Base-by-base conservation (phyloP, 2,113 vertebrate genomes). In the Eira barbara region DNA sequence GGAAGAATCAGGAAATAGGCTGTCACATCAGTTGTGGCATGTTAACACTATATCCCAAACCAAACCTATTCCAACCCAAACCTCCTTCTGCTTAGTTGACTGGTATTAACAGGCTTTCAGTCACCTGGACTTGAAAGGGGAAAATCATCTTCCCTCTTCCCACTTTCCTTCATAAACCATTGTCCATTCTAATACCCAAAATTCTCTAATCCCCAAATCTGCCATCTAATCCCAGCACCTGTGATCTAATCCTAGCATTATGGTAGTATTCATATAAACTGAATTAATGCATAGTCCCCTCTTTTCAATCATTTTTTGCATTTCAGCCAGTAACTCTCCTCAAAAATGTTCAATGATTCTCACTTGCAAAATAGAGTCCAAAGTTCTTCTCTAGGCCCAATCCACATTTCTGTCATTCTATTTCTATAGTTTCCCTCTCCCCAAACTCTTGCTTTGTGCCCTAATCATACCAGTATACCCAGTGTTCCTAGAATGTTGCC, bases 1-100 rank as follows among this genome's bases (percentile, higher is more conserved):
- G 42, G 61, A 91, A 74, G 71, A 95, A 96, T 92, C 71, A 79
- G 95, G 96, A 98, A 95, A 89, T 31, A 71, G 95, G 87, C 80
- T 76, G 34, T 93, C 79, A 76, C 34, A 65, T 95, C 27, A 45
- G 18, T 59, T 93, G 91, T 93, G 85, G 63, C 74, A 78, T 67
- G 79, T 89, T 84, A 91, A 74, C 52, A 90, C 21, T 65, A 89
- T 89, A 80, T 47, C 29, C 47, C 27, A 80, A 95, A 61, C 25
- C 39, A 89, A 82, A 79, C 31, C 34, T 84, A 31, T 47, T 49
- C 9, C 39, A 67, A 31, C 59, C 21, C 31, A 65, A 73, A 91
- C 47, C 12, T 69, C 39, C 67, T 91, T 95, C 71, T 80, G 69
- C 83, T 80, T 90, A 18, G 31, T 87, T 74, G 71, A 73, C 39